phyloP scores from a whole-genome alignment of 2,888 invertebrate species.

The Girardia tigrina region DNA sequence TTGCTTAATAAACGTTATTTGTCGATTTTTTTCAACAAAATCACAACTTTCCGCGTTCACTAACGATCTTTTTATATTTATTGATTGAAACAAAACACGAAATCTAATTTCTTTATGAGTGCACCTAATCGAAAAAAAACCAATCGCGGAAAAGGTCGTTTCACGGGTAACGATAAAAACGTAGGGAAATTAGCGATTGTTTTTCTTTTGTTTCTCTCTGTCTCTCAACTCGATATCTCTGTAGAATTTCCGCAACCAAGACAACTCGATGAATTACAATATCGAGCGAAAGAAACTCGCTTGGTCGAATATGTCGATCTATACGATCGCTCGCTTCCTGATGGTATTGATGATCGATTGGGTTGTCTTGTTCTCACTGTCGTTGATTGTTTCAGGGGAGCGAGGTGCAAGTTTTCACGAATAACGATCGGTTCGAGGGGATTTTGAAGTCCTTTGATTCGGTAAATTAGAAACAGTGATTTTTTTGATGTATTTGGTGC shows the following conservation, averaged over 20 bases:
- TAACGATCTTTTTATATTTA: not conserved
- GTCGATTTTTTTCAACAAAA: not conserved
- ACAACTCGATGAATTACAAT: not conserved
- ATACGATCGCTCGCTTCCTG: not conserved
- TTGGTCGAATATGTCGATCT: not conserved
- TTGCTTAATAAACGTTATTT: not conserved
- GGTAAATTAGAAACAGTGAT: too few species aligned
- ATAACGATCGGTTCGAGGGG: not conserved
- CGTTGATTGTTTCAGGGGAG: not conserved
- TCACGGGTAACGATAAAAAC: constrained; percentile 3
- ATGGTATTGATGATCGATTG: too few species aligned
- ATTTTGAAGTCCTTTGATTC: not conserved
- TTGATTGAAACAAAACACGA: not conserved
- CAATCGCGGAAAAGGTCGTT: not conserved
- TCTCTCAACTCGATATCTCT: too few species aligned
- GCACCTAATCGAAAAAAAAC: not conserved
- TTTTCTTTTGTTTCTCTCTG: not conserved
- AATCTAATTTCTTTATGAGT: too few species aligned
- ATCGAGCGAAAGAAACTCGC: not conserved
- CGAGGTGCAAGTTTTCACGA: not conserved
- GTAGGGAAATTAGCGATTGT: too few species aligned
- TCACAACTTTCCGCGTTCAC: not conserved
- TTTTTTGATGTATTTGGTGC: too few species aligned
- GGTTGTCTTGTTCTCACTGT: too few species aligned
- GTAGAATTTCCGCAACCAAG: not conserved